Percentiles rank a stretch among this genome's conserved stretches.
Evolutionary conservation across 2,888 invertebrate species (phyloP).

Genomic region (Carterocephalus palaemon): DNA sequence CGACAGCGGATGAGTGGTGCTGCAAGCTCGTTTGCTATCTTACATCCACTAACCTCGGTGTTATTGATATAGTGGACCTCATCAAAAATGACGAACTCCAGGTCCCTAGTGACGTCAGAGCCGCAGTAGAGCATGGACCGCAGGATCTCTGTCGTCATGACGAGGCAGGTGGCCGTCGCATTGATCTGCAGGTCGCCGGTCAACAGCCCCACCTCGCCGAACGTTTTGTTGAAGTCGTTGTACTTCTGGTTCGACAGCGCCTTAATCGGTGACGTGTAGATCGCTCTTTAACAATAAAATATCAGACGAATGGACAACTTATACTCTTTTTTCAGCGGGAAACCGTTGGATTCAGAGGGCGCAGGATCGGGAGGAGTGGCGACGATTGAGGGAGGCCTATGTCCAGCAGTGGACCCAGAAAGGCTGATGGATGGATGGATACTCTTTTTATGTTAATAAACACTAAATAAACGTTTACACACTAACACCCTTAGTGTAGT

Average conservation of each 20-base stretch:
- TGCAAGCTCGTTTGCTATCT: too few relatives aligned
- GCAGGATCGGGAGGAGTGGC: too few relatives aligned
- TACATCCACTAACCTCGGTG: constrained; percentile 87
- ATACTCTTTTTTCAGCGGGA: too few relatives aligned
- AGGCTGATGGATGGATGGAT: too few relatives aligned
- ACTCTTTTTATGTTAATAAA: too few relatives aligned
- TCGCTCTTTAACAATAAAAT: constrained; percentile 80
- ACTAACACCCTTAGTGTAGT: too few relatives aligned
- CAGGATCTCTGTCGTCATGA: constrained; percentile 99
- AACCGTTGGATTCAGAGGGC: too few relatives aligned
- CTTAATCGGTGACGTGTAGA: constrained; percentile 99
- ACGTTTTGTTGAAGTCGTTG: constrained; percentile 95
- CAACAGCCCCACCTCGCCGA: constrained; percentile 94
- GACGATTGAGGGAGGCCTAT: too few relatives aligned
- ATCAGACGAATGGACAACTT: too few relatives aligned
- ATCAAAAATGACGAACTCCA: constrained; percentile 99
- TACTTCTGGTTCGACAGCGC: constrained; percentile 99
- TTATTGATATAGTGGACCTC: constrained; percentile 99
- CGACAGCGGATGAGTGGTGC: too few relatives aligned
- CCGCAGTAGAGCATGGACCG: constrained; percentile 98
- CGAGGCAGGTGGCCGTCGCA: constrained; percentile 94
- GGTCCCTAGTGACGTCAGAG: constrained; percentile 94
- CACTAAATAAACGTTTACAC: too few relatives aligned
- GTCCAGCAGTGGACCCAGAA: too few relatives aligned
- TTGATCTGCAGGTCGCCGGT: constrained; percentile 98